Percentiles rank a stretch among this genome's conserved stretches.
Conservation (phyloP, 1,140 invertebrate genomes). For the Lepidurus arcticus region DNA sequence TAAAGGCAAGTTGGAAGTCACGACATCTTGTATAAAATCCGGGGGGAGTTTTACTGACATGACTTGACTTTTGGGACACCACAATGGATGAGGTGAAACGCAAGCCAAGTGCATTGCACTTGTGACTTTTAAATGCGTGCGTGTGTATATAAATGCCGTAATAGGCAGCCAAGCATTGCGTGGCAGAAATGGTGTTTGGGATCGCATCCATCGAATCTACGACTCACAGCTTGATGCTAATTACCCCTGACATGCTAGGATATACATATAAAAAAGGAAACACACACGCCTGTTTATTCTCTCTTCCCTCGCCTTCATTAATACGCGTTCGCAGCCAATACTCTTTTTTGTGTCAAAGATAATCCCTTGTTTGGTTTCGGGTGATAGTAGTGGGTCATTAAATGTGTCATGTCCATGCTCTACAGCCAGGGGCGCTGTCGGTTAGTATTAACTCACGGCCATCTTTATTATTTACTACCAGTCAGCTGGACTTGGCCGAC, state of each 20-base stretch:
- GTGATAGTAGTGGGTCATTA: constrained; percentile 5
- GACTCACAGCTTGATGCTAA: constrained; percentile 4
- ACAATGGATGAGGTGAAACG: neutral
- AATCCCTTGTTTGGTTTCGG: constrained; percentile 2
- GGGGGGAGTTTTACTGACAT: neutral
- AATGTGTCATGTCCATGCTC: constrained; percentile 21
- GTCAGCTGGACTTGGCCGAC: neutral
- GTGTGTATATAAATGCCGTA: constrained; percentile 4
- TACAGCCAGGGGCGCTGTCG: constrained; percentile 8
- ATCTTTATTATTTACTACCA: neutral
- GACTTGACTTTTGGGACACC: neutral
- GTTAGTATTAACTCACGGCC: neutral
- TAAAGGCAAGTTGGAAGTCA: neutral
- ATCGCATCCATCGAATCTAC: neutral
- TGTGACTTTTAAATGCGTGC: neutral
- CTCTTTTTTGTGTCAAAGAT: neutral
- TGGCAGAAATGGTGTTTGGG: neutral
- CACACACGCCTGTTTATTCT: neutral
- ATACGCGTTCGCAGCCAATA: neutral
- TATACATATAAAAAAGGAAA: neutral
- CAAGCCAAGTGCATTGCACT: constrained; percentile 14
- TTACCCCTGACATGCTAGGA: neutral
- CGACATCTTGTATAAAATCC: neutral
- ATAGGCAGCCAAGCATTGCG: neutral
- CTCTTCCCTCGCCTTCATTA: neutral